Evolutionary conservation across 1,140 invertebrate species (phyloP), one percentile per base, ranked within the genome.

Genomic region (Polyergus mexicanus): DNA sequence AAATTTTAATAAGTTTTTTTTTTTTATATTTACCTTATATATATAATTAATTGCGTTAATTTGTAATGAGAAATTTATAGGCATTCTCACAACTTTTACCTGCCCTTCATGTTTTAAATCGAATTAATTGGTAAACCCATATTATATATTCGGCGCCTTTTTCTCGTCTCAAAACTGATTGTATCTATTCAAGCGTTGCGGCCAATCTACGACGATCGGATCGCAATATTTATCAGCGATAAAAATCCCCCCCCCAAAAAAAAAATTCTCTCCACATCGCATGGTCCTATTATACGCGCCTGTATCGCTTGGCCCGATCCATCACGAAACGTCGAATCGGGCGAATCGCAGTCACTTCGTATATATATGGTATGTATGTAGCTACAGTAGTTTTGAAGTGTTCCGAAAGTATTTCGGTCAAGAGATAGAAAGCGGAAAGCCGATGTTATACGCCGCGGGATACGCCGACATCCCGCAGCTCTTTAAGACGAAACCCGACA

Each of bases 381-480:
- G 11, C 0, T 60, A 62, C 78, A 56, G 13, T 41, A 68, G 25
- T 86, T 89, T 89, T 84, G 76, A 86, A 88, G 85, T 76, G 81
- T 90, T 88, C 65, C 80, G 69, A 84, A 58, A 71, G 78, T 88
- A 86, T 85, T 88, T 81, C 85, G 51, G 35, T 25, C 0, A 71
- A 60, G 71, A 69, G 51, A 51, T 38, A 10, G 51, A 35, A 76
- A 41, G 78, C 81, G 62, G 75, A 63, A 77, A 62, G 85, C 41
- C 75, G 72, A 56, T 84, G 84, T 74, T 66, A 6, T 19, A 75
- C 72, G 72, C 86, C 84, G 71, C 85, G 88, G 66, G 86, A 5
- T 92, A 93, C 90, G 91, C 10, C 85, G 93, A 89, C 92, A 77
- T 88, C 93, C 93, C 90, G 93, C 92, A 89, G 93, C 56, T 92